These are phyloP conservation scores for Drosophila bipectinata DNA, from an alignment of 1,140 invertebrate genomes.

Conservation along the genomic window DNA sequence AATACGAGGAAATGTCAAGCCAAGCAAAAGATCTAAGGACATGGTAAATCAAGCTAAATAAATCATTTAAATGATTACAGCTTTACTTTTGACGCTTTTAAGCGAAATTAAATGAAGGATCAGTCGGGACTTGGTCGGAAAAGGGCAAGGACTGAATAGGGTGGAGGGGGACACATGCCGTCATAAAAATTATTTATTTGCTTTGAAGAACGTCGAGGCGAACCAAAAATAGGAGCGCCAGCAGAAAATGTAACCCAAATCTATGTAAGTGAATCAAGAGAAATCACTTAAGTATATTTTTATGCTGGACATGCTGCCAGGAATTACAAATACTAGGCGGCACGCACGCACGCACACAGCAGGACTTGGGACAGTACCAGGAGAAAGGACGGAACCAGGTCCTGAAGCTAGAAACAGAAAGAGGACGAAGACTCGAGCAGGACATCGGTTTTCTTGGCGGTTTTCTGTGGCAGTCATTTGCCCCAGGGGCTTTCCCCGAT, in stretches of 20 bases:
- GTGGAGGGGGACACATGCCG: constrained; percentile 30
- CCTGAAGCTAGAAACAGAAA: constrained; percentile 14
- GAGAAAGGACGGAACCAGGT: background rate
- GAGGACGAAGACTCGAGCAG: constrained; percentile 6
- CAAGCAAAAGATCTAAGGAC: constrained; percentile 68
- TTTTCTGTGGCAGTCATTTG: constrained; percentile 68
- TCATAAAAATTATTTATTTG: constrained; percentile 82
- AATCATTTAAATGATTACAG: constrained; percentile 82
- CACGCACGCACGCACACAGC: constrained; percentile 64
- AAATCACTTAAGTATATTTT: constrained; percentile 83
- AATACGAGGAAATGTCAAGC: constrained; percentile 49
- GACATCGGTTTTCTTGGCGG: constrained; percentile 54
- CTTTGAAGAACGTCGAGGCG: constrained; percentile 51
- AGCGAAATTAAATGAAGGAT: constrained; percentile 80
- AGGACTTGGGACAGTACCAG: constrained; percentile 7
- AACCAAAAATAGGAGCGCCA: constrained; percentile 49
- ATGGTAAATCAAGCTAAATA: constrained; percentile 77
- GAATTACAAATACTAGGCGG: constrained; percentile 77
- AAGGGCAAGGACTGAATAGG: constrained; percentile 3
- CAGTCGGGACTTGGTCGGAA: constrained; percentile 17
- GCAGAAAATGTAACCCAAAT: constrained; percentile 78
- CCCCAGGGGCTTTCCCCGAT: constrained; percentile 51
- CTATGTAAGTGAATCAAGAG: constrained; percentile 82
- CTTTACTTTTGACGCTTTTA: constrained; percentile 81
- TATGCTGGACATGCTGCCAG: constrained; percentile 81